phyloP scores from a whole-genome alignment of 1,140 invertebrate species.

The Metopolophium dirhodum region DNA sequence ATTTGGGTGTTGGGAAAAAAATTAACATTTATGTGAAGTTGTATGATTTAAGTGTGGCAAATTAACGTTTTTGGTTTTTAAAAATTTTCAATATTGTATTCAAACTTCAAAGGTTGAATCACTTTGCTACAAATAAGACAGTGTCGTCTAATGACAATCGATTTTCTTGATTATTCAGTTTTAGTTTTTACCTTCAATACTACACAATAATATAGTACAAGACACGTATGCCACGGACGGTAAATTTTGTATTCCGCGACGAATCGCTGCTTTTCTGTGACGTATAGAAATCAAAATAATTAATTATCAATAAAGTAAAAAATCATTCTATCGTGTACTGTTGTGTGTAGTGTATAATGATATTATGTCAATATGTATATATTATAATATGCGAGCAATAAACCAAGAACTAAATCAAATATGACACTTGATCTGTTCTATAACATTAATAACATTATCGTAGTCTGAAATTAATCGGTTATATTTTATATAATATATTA shows the following conservation, averaged over 20 bases:
- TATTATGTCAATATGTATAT: not conserved
- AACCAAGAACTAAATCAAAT: not conserved
- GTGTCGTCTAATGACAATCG: not conserved
- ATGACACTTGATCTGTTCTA: not conserved
- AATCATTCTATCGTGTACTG: not conserved
- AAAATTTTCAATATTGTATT: not conserved
- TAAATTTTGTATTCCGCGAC: too few species aligned
- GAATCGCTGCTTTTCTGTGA: too few species aligned
- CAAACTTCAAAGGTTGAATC: not conserved
- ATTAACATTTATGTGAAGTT: not conserved
- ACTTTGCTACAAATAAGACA: not conserved
- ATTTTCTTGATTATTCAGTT: not conserved
- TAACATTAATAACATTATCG: slow-evolving; percentile 1
- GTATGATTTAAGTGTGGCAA: not conserved
- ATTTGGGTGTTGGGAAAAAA: not conserved
- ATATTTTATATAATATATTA: not conserved
- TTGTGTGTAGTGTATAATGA: not conserved
- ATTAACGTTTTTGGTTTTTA: not conserved
- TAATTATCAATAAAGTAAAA: not conserved
- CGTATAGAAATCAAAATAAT: too few species aligned
- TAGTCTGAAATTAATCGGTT: not conserved
- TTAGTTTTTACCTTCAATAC: not conserved
- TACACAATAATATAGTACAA: not conserved
- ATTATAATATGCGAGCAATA: not conserved
- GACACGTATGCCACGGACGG: not conserved